phyloP scores from a whole-genome alignment of 2,888 invertebrate genomes.

The Thymelicus lineola region DNA sequence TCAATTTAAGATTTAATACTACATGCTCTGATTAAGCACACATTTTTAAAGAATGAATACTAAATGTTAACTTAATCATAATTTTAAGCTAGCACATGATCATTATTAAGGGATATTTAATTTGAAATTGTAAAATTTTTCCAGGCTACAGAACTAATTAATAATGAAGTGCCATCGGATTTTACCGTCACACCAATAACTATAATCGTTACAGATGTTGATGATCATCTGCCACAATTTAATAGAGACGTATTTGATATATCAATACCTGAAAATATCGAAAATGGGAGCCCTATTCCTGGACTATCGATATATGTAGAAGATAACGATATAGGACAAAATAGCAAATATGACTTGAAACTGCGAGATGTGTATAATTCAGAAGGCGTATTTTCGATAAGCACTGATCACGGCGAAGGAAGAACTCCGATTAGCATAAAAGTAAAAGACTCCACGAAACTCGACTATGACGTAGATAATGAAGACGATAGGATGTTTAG shows the following conservation, averaged over 20 bases:
- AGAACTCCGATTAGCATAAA: slow-evolving; percentile 90
- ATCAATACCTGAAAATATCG: slow-evolving; percentile 91
- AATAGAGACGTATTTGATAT: slow-evolving; percentile 88
- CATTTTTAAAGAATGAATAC: too few relatives aligned
- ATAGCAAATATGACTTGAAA: slow-evolving; percentile 88
- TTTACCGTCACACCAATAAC: slow-evolving; percentile 88
- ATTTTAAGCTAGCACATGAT: too few relatives aligned
- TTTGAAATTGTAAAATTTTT: slow-evolving; percentile 42
- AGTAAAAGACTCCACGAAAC: slow-evolving; percentile 86
- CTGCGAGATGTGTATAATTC: slow-evolving; percentile 86
- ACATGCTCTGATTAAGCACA: too few relatives aligned
- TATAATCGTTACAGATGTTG: slow-evolving; percentile 91
- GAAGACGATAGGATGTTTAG: slow-evolving; percentile 84
- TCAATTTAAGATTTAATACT: too few relatives aligned
- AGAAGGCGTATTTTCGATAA: slow-evolving; percentile 86
- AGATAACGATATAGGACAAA: slow-evolving; percentile 90
- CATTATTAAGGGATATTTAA: too few relatives aligned
- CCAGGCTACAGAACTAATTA: slow-evolving; percentile 90
- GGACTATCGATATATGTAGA: slow-evolving; percentile 90
- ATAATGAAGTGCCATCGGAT: slow-evolving; percentile 89
- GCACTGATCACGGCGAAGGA: slow-evolving; percentile 88
- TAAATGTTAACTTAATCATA: too few relatives aligned
- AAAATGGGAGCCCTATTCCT: slow-evolving; percentile 88
- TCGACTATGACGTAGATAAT: slow-evolving; percentile 90
- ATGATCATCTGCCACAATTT: slow-evolving; percentile 91